A percentile compares a stretch with the other conserved stretches of the same genome.
Evolutionary conservation across 2,113 vertebrate genomes (phyloP).

Genomic region (Paramormyrops kingsleyae): DNA sequence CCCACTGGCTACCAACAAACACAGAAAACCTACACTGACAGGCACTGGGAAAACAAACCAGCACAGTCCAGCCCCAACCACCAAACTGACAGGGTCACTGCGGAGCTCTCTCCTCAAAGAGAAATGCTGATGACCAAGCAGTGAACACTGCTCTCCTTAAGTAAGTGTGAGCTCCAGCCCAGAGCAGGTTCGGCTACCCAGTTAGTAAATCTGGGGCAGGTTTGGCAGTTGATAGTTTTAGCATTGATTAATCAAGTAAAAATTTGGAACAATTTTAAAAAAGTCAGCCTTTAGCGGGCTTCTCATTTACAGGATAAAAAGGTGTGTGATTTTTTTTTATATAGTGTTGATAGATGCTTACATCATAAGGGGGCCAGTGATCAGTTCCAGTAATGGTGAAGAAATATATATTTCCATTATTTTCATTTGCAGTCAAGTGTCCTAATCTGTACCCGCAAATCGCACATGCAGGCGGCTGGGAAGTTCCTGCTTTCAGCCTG

Average conservation of each 20-base stretch:
- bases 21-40: neutral
- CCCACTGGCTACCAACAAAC: neutral
- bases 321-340: neutral
- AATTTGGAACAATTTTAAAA: neutral
- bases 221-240: neutral
- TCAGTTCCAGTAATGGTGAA: neutral
- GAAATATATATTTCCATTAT: neutral
- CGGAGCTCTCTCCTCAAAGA: neutral
- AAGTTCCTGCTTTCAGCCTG: neutral
- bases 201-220: neutral
- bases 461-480: neutral
- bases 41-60: neutral
- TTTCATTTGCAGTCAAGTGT: neutral
- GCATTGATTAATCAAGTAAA: neutral
- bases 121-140: neutral
- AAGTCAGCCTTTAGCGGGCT: neutral
- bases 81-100: neutral
- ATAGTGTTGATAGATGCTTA: neutral
- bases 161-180: neutral
- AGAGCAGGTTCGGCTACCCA: neutral
- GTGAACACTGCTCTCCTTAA: neutral
- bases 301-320: neutral
- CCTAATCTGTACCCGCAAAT: neutral
- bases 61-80: neutral
- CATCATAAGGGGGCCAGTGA: neutral